Evolutionary conservation across 2,888 invertebrate genomes (phyloP), one percentile per base, ranked within the genome.

Genomic region (Stegophylla sp.): DNA sequence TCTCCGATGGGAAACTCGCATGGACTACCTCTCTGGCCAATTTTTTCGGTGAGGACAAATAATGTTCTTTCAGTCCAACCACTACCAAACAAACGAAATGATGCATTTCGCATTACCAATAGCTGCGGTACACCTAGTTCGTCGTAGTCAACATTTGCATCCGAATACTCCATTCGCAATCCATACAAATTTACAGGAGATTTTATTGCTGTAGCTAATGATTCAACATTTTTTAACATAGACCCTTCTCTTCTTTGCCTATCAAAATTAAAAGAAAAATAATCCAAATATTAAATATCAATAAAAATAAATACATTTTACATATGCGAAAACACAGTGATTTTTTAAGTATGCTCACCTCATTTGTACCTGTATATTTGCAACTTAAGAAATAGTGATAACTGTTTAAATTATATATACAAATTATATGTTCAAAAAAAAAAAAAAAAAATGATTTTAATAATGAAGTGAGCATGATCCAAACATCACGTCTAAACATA

Each of bases 51-150:
- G 85, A 95, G 93, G 0, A 92, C 90, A 73, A 95, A 84, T 67
- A 90, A 88, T 0, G 93, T 93, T 81, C 89, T 86, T 0, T 89
- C 86, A 0, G 90, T 90, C 82, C 95, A 88, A 2, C 92, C 92
- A 12, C 87, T 87, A 0, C 95, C 95, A 86, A 94, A 95, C 48
- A 95, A 85, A 71, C 94, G 91, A 61, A 95, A 85, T 15, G 88
- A 88, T 26, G 92, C 90, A 3, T 87, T 86, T 0, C 88, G 86
- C 72, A 90, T 89, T 20, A 91, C 90, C 82, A 93, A 85, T 26
- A 95, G 89, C 83, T 89, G 90, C 0, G 94, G 93, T 51, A 93
- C 88, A 0, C 93, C 93, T 64, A 84, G 75, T 10, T 64, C 85
- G 7, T 81, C 76, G 74, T 82, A 82, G 41, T 81, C 82, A 4